Evolutionary conservation across 2,888 invertebrate genomes (phyloP).

Genomic region (Drosophila picticornis): DNA sequence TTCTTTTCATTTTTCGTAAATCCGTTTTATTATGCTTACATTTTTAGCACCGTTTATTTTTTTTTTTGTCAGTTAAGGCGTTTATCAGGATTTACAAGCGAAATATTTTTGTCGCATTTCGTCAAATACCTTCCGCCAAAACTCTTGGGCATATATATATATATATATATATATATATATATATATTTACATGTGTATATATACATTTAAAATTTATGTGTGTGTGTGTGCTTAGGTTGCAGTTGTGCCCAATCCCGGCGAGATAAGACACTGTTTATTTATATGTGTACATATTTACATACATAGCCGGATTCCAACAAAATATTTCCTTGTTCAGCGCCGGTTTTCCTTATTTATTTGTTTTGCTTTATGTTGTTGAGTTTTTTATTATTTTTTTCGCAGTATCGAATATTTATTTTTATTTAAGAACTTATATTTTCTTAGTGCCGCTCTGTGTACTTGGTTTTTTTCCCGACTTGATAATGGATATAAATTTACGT

Average conservation of each 20-base stretch:
- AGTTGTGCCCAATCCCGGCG: neutral
- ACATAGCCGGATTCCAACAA: constrained; percentile 16
- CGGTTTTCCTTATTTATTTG: constrained; percentile 12
- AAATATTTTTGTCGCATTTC: constrained; percentile 5
- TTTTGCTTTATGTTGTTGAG: constrained; percentile 2
- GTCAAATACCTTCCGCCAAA: constrained; percentile 1
- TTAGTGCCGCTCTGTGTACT: neutral
- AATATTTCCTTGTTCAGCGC: constrained; percentile 27
- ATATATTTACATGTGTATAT: neutral
- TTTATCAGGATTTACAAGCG: constrained; percentile 2
- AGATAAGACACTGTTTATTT: constrained; percentile 30
- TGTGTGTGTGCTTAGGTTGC: constrained; percentile 26
- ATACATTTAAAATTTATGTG: neutral
- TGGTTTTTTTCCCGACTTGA: constrained; percentile 1
- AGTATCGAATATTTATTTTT: constrained; percentile 21
- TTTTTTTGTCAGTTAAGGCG: neutral
- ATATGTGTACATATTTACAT: constrained; percentile 23
- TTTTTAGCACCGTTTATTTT: constrained; percentile 6
- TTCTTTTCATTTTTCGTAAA: neutral
- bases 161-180: neutral
- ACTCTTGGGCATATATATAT: neutral
- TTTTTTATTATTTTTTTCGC: constrained; percentile 13
- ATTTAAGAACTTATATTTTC: constrained; percentile 31
- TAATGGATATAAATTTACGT: constrained; percentile 2
- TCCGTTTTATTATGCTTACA: neutral